Conservation (phyloP, 2,113 vertebrate species). For the Macquaria australasica region DNA sequence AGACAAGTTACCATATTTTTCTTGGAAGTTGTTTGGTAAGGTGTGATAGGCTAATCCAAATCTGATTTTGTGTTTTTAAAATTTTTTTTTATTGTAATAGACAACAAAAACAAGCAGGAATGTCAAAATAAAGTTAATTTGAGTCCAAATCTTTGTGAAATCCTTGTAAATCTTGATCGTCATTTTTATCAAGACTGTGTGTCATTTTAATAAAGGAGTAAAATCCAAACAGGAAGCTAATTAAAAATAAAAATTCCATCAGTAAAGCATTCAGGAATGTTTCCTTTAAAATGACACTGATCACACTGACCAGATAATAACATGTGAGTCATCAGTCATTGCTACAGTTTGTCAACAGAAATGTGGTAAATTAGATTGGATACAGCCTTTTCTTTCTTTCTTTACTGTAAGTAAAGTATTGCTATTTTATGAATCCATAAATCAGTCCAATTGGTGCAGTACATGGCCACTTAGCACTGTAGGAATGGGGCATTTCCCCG, state of each 20-base stretch:
- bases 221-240: background rate
- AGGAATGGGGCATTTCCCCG: background rate
- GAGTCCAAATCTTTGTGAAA: background rate
- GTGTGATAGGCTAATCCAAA: background rate
- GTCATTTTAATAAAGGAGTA: background rate
- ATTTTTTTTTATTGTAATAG: background rate
- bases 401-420: background rate
- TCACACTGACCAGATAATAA: background rate
- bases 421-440: background rate
- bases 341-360: background rate
- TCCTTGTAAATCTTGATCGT: background rate
- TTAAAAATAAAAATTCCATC: background rate
- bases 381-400: background rate
- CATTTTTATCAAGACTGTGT: background rate
- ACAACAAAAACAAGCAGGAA: background rate
- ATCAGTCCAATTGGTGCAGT: background rate
- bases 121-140: background rate
- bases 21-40: background rate
- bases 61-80: background rate
- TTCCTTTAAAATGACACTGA: background rate
- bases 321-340: background rate
- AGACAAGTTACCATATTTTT: background rate
- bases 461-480: background rate
- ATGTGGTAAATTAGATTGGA: background rate
- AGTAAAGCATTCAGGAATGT: background rate